These are phyloP conservation scores for Zygaena filipendulae DNA, from an alignment of 2,888 invertebrate species.

Conservation along the genomic window DNA sequence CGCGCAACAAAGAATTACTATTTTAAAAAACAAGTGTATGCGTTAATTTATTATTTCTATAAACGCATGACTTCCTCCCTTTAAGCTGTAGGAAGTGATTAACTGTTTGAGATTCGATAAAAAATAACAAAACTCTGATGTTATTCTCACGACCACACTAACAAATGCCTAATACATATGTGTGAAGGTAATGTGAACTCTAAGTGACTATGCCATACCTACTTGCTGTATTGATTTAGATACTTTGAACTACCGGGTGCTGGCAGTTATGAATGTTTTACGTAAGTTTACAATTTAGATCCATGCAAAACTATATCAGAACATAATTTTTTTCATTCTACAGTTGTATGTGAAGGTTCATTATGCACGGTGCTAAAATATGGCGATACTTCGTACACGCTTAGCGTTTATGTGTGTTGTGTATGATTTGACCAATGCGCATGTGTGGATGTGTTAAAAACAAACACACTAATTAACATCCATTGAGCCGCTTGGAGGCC, in stretches of 20 bases:
- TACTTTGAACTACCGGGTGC: no score
- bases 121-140: slow-evolving; percentile 50
- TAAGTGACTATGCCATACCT: no score
- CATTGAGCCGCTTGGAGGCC: slow-evolving; percentile 56
- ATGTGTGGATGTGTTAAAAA: slow-evolving; percentile 43
- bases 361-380: slow-evolving; percentile 23
- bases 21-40: slow-evolving; percentile 45
- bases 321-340: slow-evolving; percentile 37
- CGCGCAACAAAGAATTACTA: slow-evolving; percentile 24
- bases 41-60: slow-evolving; percentile 58
- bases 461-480: slow-evolving; percentile 60
- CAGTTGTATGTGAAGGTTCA: slow-evolving; percentile 33
- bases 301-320: no score
- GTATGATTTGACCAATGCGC: slow-evolving; percentile 17
- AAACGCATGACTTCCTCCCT: slow-evolving; percentile 61
- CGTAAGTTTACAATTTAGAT: no score
- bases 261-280: no score
- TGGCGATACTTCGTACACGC: no score
- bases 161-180: slow-evolving; percentile 33
- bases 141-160: slow-evolving; percentile 47
- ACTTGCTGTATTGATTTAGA: no score
- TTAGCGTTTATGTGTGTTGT: slow-evolving; percentile 22
- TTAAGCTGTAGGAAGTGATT: slow-evolving; percentile 63
- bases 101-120: slow-evolving; percentile 42
- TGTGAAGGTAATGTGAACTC: slow-evolving; percentile 34